Conservation (phyloP, 2,797 vertebrate genomes). For the Telmatherina bonti region DNA sequence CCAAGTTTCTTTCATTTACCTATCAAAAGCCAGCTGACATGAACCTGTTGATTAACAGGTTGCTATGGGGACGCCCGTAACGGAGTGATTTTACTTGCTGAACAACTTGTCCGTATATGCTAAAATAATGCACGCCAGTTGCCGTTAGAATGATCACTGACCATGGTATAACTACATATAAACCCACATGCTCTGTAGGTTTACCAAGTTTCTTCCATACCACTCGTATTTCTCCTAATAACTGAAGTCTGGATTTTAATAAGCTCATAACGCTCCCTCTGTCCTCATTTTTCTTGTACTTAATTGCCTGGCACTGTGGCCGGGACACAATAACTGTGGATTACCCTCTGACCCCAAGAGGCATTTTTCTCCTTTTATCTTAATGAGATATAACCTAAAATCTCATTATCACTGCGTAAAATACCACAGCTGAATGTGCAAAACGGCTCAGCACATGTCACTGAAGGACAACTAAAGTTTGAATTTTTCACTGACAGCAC, state of each 20-base stretch:
- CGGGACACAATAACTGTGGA: constrained; percentile 57
- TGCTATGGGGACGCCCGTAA: no score
- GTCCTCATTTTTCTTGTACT: constrained; percentile 52
- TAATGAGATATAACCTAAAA: constrained; percentile 70
- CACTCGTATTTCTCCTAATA: constrained; percentile 21
- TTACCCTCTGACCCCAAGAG: constrained; percentile 68
- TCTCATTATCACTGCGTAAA: constrained; percentile 59
- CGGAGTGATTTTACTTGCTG: no score
- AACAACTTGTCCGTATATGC: no score
- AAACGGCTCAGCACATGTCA: constrained; percentile 12
- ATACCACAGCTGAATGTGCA: constrained; percentile 32
- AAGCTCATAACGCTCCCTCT: constrained; percentile 42
- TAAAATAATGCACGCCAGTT: no score
- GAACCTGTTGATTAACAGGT: no score
- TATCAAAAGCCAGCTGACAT: no score
- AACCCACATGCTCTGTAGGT: neutral
- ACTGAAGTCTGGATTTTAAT: constrained; percentile 59
- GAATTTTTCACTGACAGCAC: constrained; percentile 7
- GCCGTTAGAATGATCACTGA: no score
- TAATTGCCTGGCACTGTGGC: constrained; percentile 69
- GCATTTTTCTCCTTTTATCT: constrained; percentile 52
- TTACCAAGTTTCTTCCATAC: constrained; percentile 14
- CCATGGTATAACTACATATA: no score
- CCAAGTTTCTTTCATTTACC: no score
- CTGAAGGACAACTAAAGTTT: constrained; percentile 4